These are phyloP conservation scores for Engraulis encrasicolus DNA, from an alignment of 2,113 vertebrate species.

Conservation along the genomic window DNA sequence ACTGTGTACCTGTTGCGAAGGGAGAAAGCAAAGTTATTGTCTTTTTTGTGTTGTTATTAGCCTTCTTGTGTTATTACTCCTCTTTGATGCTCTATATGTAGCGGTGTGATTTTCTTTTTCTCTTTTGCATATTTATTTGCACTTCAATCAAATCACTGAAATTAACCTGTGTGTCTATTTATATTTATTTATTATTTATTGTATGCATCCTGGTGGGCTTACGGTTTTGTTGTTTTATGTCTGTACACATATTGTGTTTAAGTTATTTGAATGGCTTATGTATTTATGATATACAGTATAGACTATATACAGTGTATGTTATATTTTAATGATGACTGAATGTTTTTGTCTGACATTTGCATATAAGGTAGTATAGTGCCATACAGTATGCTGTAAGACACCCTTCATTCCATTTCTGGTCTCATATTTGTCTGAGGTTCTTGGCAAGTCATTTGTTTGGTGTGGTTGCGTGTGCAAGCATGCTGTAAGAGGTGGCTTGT, in stretches of 20 bases:
- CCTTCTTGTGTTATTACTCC: not conserved
- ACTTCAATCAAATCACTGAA: not conserved
- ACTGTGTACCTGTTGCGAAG: too few species aligned
- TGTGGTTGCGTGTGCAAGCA: slow-evolving; percentile 3
- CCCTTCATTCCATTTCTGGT: not conserved
- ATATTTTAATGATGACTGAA: slow-evolving; percentile 15
- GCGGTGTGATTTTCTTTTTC: not conserved
- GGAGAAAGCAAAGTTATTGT: too few species aligned
- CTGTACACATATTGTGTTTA: not conserved
- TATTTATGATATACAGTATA: not conserved
- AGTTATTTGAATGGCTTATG: not conserved
- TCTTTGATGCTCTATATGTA: not conserved
- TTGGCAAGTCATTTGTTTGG: not conserved
- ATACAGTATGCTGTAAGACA: not conserved
- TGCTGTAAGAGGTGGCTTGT: not conserved
- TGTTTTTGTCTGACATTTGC: slow-evolving; percentile 10
- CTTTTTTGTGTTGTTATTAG: too few species aligned
- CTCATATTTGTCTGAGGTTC: not conserved
- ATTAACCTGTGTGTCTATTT: not conserved
- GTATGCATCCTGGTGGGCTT: not conserved
- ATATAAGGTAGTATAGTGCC: not conserved
- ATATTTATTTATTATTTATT: slow-evolving; percentile 8
- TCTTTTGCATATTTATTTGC: not conserved
- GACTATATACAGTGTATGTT: too few species aligned
- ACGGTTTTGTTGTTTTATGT: not conserved